Evolutionary conservation across 2,113 vertebrate genomes (phyloP).

Genomic region (Bambusicola thoracicus): DNA sequence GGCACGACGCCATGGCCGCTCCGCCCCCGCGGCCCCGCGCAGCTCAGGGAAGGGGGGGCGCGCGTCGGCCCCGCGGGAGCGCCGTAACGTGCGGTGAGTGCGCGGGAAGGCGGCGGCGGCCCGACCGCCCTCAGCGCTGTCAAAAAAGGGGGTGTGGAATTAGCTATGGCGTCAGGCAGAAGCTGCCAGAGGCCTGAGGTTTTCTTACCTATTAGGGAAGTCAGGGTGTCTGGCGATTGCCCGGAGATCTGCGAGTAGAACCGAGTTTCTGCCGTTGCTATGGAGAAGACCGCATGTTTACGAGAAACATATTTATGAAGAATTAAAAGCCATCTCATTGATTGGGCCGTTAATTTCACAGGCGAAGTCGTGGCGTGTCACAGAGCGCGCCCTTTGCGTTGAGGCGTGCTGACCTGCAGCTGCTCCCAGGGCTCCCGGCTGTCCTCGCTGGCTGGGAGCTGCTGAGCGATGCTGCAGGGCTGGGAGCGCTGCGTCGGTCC

Average conservation of each 20-base stretch:
- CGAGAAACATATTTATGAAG: not conserved
- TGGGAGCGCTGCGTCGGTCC: not conserved
- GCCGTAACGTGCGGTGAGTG: not conserved
- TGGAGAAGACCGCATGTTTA: not conserved
- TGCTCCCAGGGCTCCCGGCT: not conserved
- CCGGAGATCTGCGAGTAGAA: not conserved
- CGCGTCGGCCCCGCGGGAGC: too few relatives aligned
- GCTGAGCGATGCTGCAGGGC: too few relatives aligned
- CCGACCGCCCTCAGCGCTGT: conserved; percentile 54
- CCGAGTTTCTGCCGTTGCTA: not conserved
- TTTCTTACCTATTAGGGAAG: conserved; percentile 79
- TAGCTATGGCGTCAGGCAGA: conserved; percentile 64
- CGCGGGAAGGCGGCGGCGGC: not conserved
- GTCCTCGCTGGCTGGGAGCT: too few relatives aligned
- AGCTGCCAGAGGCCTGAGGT: conserved; percentile 65
- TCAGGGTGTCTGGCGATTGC: conserved; percentile 13
- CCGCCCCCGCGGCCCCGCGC: too few relatives aligned
- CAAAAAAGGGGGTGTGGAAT: conserved; percentile 75
- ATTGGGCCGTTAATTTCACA: not conserved
- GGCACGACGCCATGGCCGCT: too few relatives aligned
- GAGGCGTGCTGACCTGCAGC: not conserved
- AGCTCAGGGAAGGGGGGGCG: not conserved
- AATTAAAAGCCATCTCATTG: not conserved
- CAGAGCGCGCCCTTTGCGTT: not conserved
- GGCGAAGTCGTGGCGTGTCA: not conserved